Base-by-base conservation (phyloP, 2,113 vertebrate species). In the Muscicapa adusta region DNA sequence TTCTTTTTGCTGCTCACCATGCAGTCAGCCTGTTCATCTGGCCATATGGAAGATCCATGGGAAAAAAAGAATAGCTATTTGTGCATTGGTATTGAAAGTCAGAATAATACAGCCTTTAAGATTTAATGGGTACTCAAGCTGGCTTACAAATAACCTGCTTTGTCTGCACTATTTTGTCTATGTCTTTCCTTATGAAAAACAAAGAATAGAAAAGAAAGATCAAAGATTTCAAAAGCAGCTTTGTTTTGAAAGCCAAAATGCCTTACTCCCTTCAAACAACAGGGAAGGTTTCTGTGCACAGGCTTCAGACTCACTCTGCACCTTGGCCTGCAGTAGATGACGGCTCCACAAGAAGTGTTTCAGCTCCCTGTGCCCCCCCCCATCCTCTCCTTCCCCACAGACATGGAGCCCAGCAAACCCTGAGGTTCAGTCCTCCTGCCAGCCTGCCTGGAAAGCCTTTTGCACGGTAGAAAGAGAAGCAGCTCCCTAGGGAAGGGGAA, bases 81-180 rank as follows among this genome's bases (percentile, higher is more conserved):
- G 96, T 91, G 94, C 90, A 48, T 86, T 92, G 91, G 91, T 93
- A 97, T 96, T 97, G 96, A 96, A 97, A 97, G 95, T 96, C 65
- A 3, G 91, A 97, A 97, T 95, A 97, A 97, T 95, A 91, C 93
- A 92, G 94, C 96, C 97, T 97, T 97, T 97, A 97, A 98, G 97
- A 97, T 97, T 96, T 97, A 98, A 97, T 97, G 95, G 82, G 96
- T 96, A 97, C 97, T 97, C 97, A 93, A 94, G 96, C 96, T 97
- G 97, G 94, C 91, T 96, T 93, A 95, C 96, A 95, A 95, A 97
- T 96, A 97, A 96, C 97, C 96, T 93, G 96, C 96, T 97, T 96
- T 97, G 89, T 94, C 94, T 94, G 92, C 88, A 95, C 83, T 92
- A 94, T 89, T 97, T 97, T 84, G 70, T 93, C 95, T 82, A 45